Evolutionary conservation across 92 coral and sea anemone genomes (phyloP), one percentile per base, ranked within the genome.

Genomic region (Porites cylindrica): DNA sequence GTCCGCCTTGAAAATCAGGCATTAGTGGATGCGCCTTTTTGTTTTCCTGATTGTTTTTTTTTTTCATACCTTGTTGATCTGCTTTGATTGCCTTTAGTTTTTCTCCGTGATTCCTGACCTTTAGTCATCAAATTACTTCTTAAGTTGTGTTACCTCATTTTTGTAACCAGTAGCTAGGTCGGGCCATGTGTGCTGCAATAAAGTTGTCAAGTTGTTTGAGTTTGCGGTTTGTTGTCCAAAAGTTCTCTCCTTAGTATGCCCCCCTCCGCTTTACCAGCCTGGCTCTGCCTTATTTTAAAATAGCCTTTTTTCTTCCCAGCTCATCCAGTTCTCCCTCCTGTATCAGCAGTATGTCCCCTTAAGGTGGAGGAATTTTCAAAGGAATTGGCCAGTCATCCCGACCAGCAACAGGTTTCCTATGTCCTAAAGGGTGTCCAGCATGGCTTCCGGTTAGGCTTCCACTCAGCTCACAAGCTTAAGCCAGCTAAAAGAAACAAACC

Each of bases 401-500:
- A 80, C 54, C 70, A 20, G 64, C 66, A 80, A 19, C 66, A 4
- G 58, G 87, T 81, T 8, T 14, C 68, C 47, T 88, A 56, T 54
- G 76, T 88, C 19, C 26, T 88, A 7, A 51, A 80, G 51, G 91
- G 86, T 14, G 38, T 88, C 29, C 43, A 6, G 20, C 59, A 78
- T 19, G 82, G 85, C 13, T 89, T 89, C 66, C 12, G 19, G 32
- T 24, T 71, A 14, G 85, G 89, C 8, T 64, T 85, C 59, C 81
- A 75, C 47, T 59, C 12, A 7, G 6, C 47, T 5, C 53, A 5
- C 73, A 32, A 32, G 17, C 80, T 89, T 29, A 83, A 77, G 75
- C 73, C 82, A 43, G 89, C 89, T 7, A 54, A 10, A 67, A 66
- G 20, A 51, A 89, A 89, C 85, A 89, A 89, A 17, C 89, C 74